Base-by-base conservation (phyloP, 2,113 vertebrate species). In the Calonectris borealis region DNA sequence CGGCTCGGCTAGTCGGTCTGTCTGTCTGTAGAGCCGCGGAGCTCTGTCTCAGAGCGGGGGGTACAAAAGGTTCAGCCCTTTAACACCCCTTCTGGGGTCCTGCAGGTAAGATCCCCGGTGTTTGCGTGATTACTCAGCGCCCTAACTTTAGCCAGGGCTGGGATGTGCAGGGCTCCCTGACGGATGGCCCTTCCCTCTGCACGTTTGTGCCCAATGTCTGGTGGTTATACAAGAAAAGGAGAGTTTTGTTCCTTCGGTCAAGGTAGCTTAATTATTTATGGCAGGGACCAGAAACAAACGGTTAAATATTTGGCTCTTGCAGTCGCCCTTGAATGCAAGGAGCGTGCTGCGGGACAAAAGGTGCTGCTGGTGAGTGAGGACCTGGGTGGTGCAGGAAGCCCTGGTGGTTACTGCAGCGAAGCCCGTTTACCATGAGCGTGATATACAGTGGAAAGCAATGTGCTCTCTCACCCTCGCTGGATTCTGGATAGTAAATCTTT, bases 121-220 rank as follows among this genome's bases (percentile, higher is more conserved):
- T 27, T 31, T 34, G 18, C 13, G 2, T 13, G 40, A 7, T n/a
- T 8, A 26, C 68, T 6, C 48, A 11, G 31, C 11, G 0, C 55
- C n/a, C 62, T 18, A 7, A 9, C 29, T 13, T 31, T 4, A 40
- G 36, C 84, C 49, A 38, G 70, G 38, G 49, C 49, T n/a, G 91
- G 58, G 65, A 5, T 8, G 42, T 4, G 62, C 48, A 34, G 76
- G 38, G 52, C 29, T 46, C 0, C 57, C 57, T 46, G 78, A 26
- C 5, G 58, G 58, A 36, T 25, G 21, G 57, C 58, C 58, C 51
- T 38, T 44, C 89, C 0, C 36, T 20, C 8, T 1, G 29, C 42
- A 0, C 4, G 1, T 36, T 48, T 32, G 31, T 64, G 62, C 77
- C 49, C 48, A 11, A 1, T 4, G 1, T 27, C 17, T 11, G 29